A percentile compares a stretch with the other conserved stretches of the same genome.
Conservation (phyloP, 1,140 invertebrate species). For the Bombus affinis region DNA sequence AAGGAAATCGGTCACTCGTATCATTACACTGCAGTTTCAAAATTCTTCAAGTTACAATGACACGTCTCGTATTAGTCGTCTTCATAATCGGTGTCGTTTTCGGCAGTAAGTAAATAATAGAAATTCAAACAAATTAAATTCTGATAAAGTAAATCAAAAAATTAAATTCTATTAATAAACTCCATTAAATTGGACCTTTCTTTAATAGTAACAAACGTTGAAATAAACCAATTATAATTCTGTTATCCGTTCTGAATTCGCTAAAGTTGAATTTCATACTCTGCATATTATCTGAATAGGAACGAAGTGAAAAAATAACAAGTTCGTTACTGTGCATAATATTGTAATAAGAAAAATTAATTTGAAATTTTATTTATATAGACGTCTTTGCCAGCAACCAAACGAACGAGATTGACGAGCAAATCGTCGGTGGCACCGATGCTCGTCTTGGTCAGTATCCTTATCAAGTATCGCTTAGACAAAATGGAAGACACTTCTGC, state of each 20-base stretch:
- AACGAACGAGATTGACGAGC: background rate
- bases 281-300: background rate
- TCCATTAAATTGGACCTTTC: background rate
- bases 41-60: background rate
- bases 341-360: background rate
- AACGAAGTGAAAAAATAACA: background rate
- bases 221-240: background rate
- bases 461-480: slow-evolving; percentile 52
- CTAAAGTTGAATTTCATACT: background rate
- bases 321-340: background rate
- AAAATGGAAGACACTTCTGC: background rate
- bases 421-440: slow-evolving; percentile 7
- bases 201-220: no score
- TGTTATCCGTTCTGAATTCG: background rate
- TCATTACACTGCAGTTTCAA: background rate
- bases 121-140: background rate
- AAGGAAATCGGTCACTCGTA: background rate
- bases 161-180: background rate
- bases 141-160: background rate
- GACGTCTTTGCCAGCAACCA: background rate
- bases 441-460: slow-evolving; percentile 44
- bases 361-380: background rate
- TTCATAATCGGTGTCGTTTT: background rate
- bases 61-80: background rate
- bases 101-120: background rate